These are phyloP conservation scores for Dromiciops gliroides DNA, from an alignment of 2,113 vertebrate genomes.

Conservation along the genomic window DNA sequence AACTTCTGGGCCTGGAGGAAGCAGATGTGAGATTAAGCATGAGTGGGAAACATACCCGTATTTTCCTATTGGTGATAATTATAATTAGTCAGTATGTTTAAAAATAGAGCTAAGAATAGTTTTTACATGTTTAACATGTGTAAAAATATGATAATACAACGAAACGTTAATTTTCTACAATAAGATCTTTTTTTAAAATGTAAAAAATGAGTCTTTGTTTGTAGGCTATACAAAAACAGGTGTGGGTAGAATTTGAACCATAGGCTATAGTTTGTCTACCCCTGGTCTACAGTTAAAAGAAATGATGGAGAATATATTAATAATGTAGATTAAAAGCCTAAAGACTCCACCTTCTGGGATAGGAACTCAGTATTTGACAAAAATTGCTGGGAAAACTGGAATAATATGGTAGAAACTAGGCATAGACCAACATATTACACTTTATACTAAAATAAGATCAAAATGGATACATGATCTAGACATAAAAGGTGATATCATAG, in stretches of 20 bases:
- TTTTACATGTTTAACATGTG: background rate
- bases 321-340: background rate
- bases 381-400: too few species aligned
- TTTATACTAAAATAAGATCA: too few species aligned
- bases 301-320: background rate
- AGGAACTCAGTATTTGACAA: too few species aligned
- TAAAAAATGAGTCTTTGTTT: background rate
- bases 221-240: background rate
- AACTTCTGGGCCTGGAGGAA: background rate
- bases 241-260: background rate
- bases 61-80: background rate
- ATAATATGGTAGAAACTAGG: too few species aligned
- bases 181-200: background rate
- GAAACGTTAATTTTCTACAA: background rate
- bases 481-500: too few species aligned
- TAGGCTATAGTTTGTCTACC: background rate
- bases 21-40: background rate
- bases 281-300: background rate
- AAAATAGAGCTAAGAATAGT: background rate
- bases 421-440: too few species aligned
- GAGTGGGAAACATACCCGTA: background rate
- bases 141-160: background rate
- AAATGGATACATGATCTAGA: too few species aligned
- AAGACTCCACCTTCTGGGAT: too few species aligned
- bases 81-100: background rate